These are phyloP conservation scores for Rhyzopertha dominica DNA, from an alignment of 1,140 invertebrate species.

Conservation along the genomic window DNA sequence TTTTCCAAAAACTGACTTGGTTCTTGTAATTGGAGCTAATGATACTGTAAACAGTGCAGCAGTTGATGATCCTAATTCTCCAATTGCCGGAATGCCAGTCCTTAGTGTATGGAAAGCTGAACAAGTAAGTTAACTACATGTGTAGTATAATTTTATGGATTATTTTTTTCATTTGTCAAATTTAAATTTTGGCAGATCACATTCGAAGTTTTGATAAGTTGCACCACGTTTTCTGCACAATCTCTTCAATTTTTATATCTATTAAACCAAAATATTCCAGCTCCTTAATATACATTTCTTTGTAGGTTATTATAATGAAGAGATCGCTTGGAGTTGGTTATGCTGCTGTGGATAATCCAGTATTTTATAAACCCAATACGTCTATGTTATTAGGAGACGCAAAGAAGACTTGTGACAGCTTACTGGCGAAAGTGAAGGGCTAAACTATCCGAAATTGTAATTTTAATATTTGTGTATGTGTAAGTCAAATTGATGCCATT, in stretches of 20 bases:
- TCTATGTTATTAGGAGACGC: constrained; percentile 88
- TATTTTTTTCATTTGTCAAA: no score
- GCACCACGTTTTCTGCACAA: no score
- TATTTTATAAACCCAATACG: constrained; percentile 88
- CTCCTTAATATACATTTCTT: constrained; percentile 13
- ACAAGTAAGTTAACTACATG: constrained; percentile 54
- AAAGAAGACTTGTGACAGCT: constrained; percentile 84
- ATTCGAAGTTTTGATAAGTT: background rate
- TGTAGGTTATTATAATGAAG: constrained; percentile 85
- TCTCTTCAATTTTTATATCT: no score
- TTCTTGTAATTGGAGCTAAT: constrained; percentile 86
- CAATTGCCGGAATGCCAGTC: constrained; percentile 91
- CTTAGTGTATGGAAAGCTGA: constrained; percentile 81
- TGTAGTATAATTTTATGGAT: background rate
- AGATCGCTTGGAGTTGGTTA: constrained; percentile 80
- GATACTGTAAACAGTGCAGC: constrained; percentile 91
- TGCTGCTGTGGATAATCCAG: constrained; percentile 84
- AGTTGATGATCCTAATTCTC: constrained; percentile 85
- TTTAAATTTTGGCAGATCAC: no score
- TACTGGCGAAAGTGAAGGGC: constrained; percentile 62
- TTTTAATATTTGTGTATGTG: background rate
- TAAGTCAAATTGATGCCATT: background rate
- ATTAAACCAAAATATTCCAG: no score
- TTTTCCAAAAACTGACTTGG: constrained; percentile 78
- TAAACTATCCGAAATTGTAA: constrained; percentile 10